Evolutionary conservation across 2,113 vertebrate genomes (phyloP).

Genomic region (Erythrocebus patas): DNA sequence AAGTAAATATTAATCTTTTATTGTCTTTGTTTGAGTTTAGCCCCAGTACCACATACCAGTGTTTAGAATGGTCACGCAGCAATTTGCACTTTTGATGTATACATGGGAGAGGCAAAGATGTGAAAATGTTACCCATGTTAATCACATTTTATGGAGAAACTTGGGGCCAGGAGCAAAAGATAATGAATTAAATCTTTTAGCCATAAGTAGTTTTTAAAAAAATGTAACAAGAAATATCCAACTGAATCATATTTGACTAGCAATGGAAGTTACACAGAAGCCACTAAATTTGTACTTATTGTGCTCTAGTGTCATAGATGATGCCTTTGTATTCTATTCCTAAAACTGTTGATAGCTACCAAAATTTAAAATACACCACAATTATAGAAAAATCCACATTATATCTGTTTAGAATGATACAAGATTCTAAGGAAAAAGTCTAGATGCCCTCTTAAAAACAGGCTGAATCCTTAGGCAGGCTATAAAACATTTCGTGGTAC

Average conservation of each 20-base stretch:
- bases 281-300: neutral
- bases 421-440: neutral
- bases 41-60: neutral
- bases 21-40: neutral
- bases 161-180: neutral
- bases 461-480: neutral
- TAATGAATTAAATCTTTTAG: neutral
- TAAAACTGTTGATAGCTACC: neutral
- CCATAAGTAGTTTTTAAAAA: neutral
- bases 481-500: neutral
- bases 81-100: neutral
- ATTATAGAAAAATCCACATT: neutral
- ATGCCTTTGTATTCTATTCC: neutral
- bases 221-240: neutral
- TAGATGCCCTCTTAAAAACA: neutral
- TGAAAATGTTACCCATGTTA: neutral
- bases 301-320: neutral
- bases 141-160: neutral
- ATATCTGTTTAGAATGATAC: neutral
- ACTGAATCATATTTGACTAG: neutral
- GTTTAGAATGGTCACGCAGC: neutral
- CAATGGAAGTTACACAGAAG: neutral
- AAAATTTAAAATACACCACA: neutral
- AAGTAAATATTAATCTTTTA: neutral
- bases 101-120: neutral